Percentiles rank a stretch among this genome's conserved stretches.
These are phyloP conservation scores for Pachycephus smyrnensis DNA, from an alignment of 2,888 invertebrate genomes.

Conservation along the genomic window DNA sequence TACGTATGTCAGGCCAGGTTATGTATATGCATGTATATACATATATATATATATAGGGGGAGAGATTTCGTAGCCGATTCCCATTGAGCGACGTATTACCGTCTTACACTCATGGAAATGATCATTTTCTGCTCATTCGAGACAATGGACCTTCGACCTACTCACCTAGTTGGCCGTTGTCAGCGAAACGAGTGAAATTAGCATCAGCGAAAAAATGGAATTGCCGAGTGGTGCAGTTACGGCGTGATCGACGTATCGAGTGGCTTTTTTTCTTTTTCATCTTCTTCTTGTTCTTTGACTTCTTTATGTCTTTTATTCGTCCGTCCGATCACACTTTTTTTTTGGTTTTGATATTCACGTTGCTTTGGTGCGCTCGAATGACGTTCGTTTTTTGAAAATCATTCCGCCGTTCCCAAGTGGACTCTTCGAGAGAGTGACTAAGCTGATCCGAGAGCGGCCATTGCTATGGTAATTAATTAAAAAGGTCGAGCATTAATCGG, in stretches of 20 bases:
- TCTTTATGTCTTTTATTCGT: not conserved
- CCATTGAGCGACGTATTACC: not conserved
- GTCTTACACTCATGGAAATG: not conserved
- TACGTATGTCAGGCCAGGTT: not conserved
- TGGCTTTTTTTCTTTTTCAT: not conserved
- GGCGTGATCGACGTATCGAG: not conserved
- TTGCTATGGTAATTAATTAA: conserved; percentile 40
- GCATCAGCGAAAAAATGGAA: not conserved
- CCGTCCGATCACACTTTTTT: not conserved
- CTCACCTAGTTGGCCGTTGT: conserved; percentile 3
- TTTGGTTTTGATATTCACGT: not conserved
- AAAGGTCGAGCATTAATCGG: conserved; percentile 22
- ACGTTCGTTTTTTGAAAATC: not conserved
- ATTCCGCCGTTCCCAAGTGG: not conserved
- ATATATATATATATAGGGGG: not conserved
- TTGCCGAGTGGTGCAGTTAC: not conserved
- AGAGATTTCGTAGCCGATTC: not conserved
- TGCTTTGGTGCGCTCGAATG: too few relatives aligned
- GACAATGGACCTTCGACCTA: conserved; percentile 3
- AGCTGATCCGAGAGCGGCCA: conserved; percentile 27
- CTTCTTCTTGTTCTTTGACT: not conserved
- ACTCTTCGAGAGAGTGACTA: conserved; percentile 30
- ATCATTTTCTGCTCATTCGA: not conserved
- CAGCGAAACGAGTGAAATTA: not conserved
- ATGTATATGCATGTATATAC: not conserved